A percentile compares a stretch with the other conserved stretches of the same genome.
These are phyloP conservation scores for Enoplosus armatus DNA, from an alignment of 2,797 vertebrate species.

Conservation along the genomic window DNA sequence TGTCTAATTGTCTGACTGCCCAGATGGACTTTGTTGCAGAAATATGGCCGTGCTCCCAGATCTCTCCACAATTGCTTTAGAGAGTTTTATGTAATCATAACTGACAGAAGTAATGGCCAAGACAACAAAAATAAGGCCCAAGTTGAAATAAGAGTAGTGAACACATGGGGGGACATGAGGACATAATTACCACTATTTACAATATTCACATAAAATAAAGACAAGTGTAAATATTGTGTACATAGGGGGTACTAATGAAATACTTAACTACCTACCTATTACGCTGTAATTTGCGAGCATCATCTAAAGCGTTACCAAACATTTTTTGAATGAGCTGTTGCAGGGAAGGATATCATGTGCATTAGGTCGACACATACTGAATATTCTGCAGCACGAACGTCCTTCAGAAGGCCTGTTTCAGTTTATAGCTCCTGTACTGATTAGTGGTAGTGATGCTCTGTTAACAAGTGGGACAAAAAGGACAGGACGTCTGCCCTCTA, in stretches of 20 bases:
- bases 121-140: background rate
- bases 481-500: slow-evolving; percentile 29
- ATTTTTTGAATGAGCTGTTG: background rate
- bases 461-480: slow-evolving; percentile 35
- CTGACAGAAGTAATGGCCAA: background rate
- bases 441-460: background rate
- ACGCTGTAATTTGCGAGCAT: background rate
- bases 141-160: too few relatives aligned
- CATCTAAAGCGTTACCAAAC: background rate
- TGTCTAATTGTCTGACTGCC: background rate
- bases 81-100: background rate
- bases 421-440: slow-evolving; percentile 37
- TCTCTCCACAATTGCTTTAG: background rate
- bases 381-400: slow-evolving; percentile 5
- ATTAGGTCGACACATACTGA: background rate
- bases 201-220: background rate
- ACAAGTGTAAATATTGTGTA: background rate
- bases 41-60: background rate
- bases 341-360: background rate
- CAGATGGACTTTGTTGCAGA: background rate
- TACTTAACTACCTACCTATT: background rate
- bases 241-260: background rate
- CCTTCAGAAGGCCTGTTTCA: slow-evolving; percentile 44
- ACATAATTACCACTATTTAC: too few relatives aligned
- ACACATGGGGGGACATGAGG: too few relatives aligned